phyloP scores from a whole-genome alignment of 1,140 invertebrate species.

The Trichoplusia ni region DNA sequence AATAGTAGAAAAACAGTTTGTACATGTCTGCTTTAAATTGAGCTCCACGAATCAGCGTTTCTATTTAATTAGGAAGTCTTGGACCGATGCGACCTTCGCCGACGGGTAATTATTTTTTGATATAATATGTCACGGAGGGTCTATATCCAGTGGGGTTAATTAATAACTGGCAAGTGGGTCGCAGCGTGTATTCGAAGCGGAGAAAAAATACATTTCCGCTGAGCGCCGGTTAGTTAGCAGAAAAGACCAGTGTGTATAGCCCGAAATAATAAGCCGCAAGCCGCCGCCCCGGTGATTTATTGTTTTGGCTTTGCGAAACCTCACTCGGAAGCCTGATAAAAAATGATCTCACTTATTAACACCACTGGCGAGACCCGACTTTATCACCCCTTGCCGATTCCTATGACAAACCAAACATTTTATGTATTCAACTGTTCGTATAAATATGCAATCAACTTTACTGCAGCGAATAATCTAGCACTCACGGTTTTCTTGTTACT shows the following conservation, averaged over 20 bases:
- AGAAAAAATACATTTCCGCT: conserved; percentile 57
- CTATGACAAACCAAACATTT: conserved; percentile 26
- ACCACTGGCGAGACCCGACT: conserved; percentile 55
- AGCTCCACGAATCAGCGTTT: conserved; percentile 5
- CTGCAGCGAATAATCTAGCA: neutral
- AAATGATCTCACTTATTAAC: conserved; percentile 78
- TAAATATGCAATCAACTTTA: conserved; percentile 27
- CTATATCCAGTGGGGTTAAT: conserved; percentile 53
- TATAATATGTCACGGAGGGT: conserved; percentile 40
- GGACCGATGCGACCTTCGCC: conserved; percentile 11
- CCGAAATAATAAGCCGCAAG: conserved; percentile 72
- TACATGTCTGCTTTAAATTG: conserved; percentile 12
- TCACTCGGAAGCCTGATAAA: conserved; percentile 69
- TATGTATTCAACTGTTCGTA: conserved; percentile 31
- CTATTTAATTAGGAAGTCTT: conserved; percentile 28
- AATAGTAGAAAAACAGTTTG: no score
- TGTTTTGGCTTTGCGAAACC: conserved; percentile 72
- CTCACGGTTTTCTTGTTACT: conserved; percentile 5
- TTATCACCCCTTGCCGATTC: conserved; percentile 58
- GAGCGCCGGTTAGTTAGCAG: conserved; percentile 63
- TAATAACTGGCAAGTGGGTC: conserved; percentile 59
- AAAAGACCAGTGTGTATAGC: conserved; percentile 56
- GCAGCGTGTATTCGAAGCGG: conserved; percentile 34
- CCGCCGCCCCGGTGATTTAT: conserved; percentile 69
- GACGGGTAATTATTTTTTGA: conserved; percentile 40